Conservation (phyloP, 2,888 invertebrate genomes). For the Rutpela maculata region DNA sequence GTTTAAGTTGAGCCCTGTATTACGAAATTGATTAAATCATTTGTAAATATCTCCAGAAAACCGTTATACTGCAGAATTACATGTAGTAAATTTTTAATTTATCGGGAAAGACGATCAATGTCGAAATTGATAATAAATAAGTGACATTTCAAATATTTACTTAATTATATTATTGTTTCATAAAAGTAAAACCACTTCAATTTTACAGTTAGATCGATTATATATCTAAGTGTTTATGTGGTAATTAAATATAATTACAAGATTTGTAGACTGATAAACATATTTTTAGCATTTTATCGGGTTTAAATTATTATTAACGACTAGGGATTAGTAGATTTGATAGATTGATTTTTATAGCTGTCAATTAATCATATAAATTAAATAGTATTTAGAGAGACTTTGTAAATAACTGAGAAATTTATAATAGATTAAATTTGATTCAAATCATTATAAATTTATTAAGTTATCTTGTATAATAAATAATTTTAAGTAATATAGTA, state of each 20-base stretch:
- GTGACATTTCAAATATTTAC: constrained; percentile 43
- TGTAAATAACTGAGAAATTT: constrained; percentile 47
- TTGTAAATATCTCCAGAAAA: neutral
- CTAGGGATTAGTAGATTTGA: constrained; percentile 54
- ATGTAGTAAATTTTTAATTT: constrained; percentile 15
- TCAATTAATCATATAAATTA: constrained; percentile 53
- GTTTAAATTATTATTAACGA: constrained; percentile 52
- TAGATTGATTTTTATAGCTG: constrained; percentile 54
- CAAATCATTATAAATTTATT: constrained; percentile 46
- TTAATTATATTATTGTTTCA: constrained; percentile 44
- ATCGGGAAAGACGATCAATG: constrained; percentile 41
- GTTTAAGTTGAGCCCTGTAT: too few relatives aligned
- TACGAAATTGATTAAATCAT: neutral
- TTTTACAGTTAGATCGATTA: constrained; percentile 41
- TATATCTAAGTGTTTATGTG: constrained; percentile 47
- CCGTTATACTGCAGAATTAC: neutral
- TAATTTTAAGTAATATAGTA: constrained; percentile 1
- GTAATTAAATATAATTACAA: constrained; percentile 55
- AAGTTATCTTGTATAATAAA: constrained; percentile 23
- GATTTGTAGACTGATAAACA: constrained; percentile 52
- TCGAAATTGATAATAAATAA: constrained; percentile 44
- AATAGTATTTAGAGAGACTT: constrained; percentile 49
- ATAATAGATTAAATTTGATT: constrained; percentile 53
- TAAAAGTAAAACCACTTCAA: constrained; percentile 41
- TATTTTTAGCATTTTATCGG: constrained; percentile 50